Percentiles rank a stretch among this genome's conserved stretches.
These are phyloP conservation scores for Chaunax sp. DNA, from an alignment of 2,797 vertebrate genomes.

Conservation along the genomic window DNA sequence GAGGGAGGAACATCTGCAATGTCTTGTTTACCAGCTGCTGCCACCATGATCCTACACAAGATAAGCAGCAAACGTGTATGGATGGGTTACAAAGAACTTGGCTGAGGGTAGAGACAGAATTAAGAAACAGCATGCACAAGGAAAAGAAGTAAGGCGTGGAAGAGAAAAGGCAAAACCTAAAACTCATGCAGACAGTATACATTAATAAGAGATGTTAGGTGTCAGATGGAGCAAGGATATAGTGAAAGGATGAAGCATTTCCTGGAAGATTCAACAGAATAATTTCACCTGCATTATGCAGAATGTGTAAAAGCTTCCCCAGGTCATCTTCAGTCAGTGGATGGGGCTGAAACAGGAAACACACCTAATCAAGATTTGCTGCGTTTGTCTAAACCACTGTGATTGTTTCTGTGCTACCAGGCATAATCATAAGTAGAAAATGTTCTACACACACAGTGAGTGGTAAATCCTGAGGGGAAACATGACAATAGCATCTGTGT, in stretches of 20 bases:
- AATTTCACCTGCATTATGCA: conserved; percentile 3
- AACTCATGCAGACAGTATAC: conserved; percentile 1
- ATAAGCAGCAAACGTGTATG: no score
- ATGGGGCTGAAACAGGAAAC: neutral
- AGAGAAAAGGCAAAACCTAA: neutral
- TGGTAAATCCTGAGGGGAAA: neutral
- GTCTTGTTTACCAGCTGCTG: no score
- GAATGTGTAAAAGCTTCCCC: neutral
- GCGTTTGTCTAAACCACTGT: conserved; percentile 28
- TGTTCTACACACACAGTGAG: no score
- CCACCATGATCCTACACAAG: no score
- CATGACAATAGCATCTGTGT: conserved; percentile 10
- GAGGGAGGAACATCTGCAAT: no score
- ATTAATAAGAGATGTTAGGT: neutral
- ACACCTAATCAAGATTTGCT: conserved; percentile 9
- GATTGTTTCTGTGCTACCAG: conserved; percentile 2
- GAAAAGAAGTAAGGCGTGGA: no score
- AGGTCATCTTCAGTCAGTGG: neutral
- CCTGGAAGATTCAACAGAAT: neutral
- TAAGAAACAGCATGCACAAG: no score
- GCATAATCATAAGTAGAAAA: conserved; percentile 17
- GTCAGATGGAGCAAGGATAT: neutral
- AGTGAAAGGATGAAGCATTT: neutral
- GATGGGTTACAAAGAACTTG: no score
- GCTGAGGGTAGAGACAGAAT: neutral